Conservation (phyloP, 2,888 invertebrate genomes). For the Anthrax anthrax region DNA sequence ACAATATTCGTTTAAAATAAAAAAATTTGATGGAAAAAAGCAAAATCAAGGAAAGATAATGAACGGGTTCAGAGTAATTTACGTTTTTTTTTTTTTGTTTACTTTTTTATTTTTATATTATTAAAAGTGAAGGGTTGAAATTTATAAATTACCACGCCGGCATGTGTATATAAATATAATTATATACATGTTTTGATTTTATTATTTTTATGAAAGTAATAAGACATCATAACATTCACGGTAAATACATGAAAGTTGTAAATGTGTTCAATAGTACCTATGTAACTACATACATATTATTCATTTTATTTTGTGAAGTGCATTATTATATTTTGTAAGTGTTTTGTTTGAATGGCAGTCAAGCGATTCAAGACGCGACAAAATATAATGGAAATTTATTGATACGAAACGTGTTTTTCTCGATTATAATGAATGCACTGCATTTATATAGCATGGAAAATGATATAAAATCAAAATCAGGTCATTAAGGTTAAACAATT, state of each 20-base stretch:
- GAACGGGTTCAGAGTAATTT: neutral
- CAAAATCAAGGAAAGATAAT: neutral
- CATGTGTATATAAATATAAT: neutral
- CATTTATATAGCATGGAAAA: neutral
- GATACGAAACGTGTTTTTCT: neutral
- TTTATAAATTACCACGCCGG: neutral
- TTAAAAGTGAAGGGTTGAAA: neutral
- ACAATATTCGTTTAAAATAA: too few relatives aligned
- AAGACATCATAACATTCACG: too few relatives aligned
- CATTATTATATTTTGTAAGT: too few relatives aligned
- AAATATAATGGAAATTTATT: neutral
- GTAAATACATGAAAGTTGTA: too few relatives aligned
- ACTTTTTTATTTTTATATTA: too few relatives aligned
- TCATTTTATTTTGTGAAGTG: too few relatives aligned
- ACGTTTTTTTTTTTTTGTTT: neutral
- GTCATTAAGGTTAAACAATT: neutral
- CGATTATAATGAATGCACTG: neutral
- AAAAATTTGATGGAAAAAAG: neutral
- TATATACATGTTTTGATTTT: neutral
- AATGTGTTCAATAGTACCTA: too few relatives aligned
- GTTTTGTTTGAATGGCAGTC: too few relatives aligned
- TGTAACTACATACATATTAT: too few relatives aligned
- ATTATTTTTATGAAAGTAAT: too few relatives aligned
- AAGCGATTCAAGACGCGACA: too few relatives aligned
- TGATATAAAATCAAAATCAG: neutral